A percentile compares a stretch with the other conserved stretches of the same genome.
These are phyloP conservation scores for Cephonodes hylas DNA, from an alignment of 2,888 invertebrate species.

Conservation along the genomic window DNA sequence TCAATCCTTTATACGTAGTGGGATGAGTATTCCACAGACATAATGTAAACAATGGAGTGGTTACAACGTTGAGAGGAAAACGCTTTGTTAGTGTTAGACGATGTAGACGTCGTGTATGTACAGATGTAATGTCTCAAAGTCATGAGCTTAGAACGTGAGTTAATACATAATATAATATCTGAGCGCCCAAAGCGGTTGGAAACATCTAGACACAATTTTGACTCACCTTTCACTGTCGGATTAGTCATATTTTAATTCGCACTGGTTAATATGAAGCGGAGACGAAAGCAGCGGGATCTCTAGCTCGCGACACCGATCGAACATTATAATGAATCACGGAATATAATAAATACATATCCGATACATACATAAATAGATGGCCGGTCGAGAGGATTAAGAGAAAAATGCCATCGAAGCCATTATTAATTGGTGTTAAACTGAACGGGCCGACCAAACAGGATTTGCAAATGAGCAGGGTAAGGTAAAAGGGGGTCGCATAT, in stretches of 20 bases:
- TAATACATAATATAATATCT: neutral
- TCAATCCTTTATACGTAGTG: neutral
- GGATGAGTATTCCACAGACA: neutral
- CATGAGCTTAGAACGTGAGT: neutral
- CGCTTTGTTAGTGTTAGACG: neutral
- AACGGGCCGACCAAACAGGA: slow-evolving; percentile 5
- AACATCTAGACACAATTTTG: slow-evolving; percentile 16
- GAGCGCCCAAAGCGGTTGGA: neutral
- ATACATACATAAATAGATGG: neutral
- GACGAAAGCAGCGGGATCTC: slow-evolving; percentile 11
- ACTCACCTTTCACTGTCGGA: slow-evolving; percentile 36
- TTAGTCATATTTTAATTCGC: slow-evolving; percentile 30
- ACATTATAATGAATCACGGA: slow-evolving; percentile 7
- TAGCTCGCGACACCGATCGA: slow-evolving; percentile 8
- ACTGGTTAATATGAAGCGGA: slow-evolving; percentile 12
- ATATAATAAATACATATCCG: slow-evolving; percentile 5
- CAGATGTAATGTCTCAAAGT: neutral
- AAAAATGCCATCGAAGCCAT: neutral
- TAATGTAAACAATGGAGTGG: neutral
- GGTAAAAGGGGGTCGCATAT: slow-evolving; percentile 12
- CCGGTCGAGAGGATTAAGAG: neutral
- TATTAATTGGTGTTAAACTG: slow-evolving; percentile 5
- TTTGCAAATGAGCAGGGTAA: slow-evolving; percentile 7
- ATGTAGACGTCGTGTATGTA: neutral
- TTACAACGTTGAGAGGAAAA: neutral